Conservation (phyloP, 2,888 invertebrate genomes). For the Campoplex nolae region DNA sequence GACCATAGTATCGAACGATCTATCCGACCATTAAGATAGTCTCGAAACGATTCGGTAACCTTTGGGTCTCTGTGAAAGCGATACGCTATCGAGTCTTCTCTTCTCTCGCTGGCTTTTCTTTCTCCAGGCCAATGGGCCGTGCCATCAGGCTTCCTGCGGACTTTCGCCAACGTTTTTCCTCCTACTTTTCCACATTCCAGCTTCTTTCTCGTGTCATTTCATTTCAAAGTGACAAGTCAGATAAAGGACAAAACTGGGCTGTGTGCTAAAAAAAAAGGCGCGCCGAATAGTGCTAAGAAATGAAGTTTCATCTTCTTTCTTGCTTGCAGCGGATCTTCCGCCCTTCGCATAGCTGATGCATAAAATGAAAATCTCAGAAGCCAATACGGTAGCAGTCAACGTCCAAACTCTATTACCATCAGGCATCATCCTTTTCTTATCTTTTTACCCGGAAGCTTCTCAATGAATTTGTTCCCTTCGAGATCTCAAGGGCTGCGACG, state of each 20-base stretch:
- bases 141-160: slow-evolving; percentile 69
- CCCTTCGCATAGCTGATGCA: slow-evolving; percentile 36
- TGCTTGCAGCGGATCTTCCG: slow-evolving; percentile 39
- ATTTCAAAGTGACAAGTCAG: slow-evolving; percentile 26
- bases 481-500: slow-evolving; percentile 47
- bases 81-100: slow-evolving; percentile 83
- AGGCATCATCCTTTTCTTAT: slow-evolving; percentile 68
- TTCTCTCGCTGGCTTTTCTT: slow-evolving; percentile 51
- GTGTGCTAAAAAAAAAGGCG: not conserved
- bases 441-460: slow-evolving; percentile 63
- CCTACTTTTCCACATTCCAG: slow-evolving; percentile 63
- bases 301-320: slow-evolving; percentile 38
- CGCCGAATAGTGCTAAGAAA: slow-evolving; percentile 13
- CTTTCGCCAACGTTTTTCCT: slow-evolving; percentile 77
- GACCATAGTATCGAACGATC: slow-evolving; percentile 85
- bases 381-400: slow-evolving; percentile 58
- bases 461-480: slow-evolving; percentile 69
- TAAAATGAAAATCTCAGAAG: slow-evolving; percentile 40
- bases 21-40: slow-evolving; percentile 85
- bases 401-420: slow-evolving; percentile 61
- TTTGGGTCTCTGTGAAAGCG: slow-evolving; percentile 84
- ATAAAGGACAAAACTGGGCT: slow-evolving; percentile 14
- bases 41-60: slow-evolving; percentile 85
- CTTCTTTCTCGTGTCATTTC: slow-evolving; percentile 51
- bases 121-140: slow-evolving; percentile 55